A percentile compares a stretch with the other conserved stretches of the same genome.
phyloP scores from a whole-genome alignment of 2,113 vertebrate species.

The Pseudolaguvia tuberculata region DNA sequence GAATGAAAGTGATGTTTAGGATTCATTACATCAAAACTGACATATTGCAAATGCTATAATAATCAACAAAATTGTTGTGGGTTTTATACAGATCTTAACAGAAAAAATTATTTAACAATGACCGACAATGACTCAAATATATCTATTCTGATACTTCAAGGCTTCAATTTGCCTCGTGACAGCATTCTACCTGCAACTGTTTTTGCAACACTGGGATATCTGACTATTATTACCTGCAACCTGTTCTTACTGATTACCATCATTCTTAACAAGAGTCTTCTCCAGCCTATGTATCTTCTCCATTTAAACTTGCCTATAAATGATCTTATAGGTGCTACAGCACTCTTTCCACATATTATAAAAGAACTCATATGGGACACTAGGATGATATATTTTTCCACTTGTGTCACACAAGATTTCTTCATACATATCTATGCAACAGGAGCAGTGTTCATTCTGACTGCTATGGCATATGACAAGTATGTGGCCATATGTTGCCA shows the following conservation, averaged over 20 bases:
- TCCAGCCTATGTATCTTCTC: constrained; percentile 68
- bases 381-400: constrained; percentile 49
- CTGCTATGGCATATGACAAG: constrained; percentile 70
- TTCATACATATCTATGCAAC: constrained; percentile 66
- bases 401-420: constrained; percentile 66
- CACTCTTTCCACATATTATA: constrained; percentile 56
- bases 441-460: constrained; percentile 55
- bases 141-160: constrained; percentile 46
- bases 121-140: constrained; percentile 46
- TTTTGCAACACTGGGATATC: constrained; percentile 61
- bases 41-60: not conserved
- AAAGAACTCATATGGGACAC: constrained; percentile 54
- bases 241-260: constrained; percentile 61
- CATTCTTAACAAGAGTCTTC: constrained; percentile 60
- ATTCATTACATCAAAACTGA: not conserved
- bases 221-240: constrained; percentile 68
- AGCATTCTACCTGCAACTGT: constrained; percentile 52
- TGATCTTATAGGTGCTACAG: constrained; percentile 65
- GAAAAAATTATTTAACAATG: constrained; percentile 38
- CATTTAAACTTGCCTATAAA: constrained; percentile 65
- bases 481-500: constrained; percentile 70
- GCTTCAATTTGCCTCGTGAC: constrained; percentile 53
- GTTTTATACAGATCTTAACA: constrained; percentile 1
- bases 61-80: not conserved
- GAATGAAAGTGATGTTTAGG: not conserved